A percentile compares a stretch with the other conserved stretches of the same genome.
Conservation (phyloP, 2,797 vertebrate species). For the Anableps anableps region DNA sequence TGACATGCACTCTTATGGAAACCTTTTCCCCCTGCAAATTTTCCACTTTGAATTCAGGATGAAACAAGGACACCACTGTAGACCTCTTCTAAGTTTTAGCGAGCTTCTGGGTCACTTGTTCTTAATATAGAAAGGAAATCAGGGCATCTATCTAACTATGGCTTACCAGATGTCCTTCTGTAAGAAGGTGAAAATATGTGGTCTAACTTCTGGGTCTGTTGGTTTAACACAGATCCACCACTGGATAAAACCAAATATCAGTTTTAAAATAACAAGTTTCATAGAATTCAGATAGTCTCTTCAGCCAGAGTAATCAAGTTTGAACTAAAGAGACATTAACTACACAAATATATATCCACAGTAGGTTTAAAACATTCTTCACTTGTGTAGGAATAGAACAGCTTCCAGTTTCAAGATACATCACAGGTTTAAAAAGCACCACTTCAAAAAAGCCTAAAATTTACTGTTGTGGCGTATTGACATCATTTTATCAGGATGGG, state of each 20-base stretch:
- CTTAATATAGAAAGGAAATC: constrained; percentile 46
- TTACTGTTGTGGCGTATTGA: not conserved
- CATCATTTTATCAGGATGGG: not conserved
- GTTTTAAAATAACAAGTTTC: not conserved
- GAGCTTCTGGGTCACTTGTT: constrained; percentile 50
- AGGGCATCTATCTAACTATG: constrained; percentile 43
- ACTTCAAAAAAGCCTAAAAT: not conserved
- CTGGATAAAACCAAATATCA: constrained; percentile 29
- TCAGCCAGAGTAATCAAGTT: not conserved
- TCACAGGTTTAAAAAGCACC: no score
- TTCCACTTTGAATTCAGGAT: constrained; percentile 10
- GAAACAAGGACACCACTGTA: constrained; percentile 36
- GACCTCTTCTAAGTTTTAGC: constrained; percentile 22
- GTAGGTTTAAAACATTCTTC: not conserved
- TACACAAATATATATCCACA: not conserved
- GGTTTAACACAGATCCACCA: constrained; percentile 26
- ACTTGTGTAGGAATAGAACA: not conserved
- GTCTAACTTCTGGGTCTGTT: constrained; percentile 4
- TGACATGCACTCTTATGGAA: constrained; percentile 3
- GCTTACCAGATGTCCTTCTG: constrained; percentile 16
- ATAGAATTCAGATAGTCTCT: not conserved
- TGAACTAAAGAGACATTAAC: not conserved
- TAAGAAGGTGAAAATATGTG: constrained; percentile 3
- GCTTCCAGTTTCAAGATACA: not conserved
- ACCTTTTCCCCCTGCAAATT: constrained; percentile 2